A percentile compares a stretch with the other conserved stretches of the same genome.
Conservation (phyloP, 2,888 invertebrate species). For the Creontiades dilutus region DNA sequence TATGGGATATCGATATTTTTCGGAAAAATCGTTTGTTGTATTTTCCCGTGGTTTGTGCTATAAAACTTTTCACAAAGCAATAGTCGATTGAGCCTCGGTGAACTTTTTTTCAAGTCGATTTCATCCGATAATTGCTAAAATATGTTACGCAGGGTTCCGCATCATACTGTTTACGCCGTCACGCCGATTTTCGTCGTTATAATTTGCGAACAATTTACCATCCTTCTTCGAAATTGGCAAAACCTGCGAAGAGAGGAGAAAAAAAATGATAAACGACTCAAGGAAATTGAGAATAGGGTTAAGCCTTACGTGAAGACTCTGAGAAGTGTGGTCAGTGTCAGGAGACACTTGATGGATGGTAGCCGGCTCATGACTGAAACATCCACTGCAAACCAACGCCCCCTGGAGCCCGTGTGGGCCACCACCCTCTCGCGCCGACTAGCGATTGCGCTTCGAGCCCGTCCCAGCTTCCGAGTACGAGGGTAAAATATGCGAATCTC, state of each 20-base stretch:
- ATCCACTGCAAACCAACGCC: slow-evolving; percentile 27
- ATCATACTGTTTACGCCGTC: no score
- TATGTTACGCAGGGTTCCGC: no score
- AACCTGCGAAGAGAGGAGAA: neutral
- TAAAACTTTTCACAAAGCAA: no score
- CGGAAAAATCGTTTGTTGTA: no score
- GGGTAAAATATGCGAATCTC: no score
- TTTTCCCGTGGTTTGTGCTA: no score
- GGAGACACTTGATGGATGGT: slow-evolving; percentile 71
- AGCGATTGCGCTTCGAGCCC: slow-evolving; percentile 35
- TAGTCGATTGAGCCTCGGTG: no score
- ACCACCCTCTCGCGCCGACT: neutral
- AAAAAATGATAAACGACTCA: neutral
- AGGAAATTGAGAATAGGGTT: slow-evolving; percentile 45
- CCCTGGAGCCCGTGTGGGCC: neutral
- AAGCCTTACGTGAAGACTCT: slow-evolving; percentile 66
- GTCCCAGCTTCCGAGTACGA: neutral
- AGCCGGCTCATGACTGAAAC: slow-evolving; percentile 71
- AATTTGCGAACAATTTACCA: no score
- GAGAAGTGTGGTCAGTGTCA: slow-evolving; percentile 66
- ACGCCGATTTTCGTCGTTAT: no score
- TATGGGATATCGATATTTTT: no score
- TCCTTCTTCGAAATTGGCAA: neutral
- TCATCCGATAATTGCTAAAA: no score
- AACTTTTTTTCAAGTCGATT: no score